Conservation (phyloP, 2,113 vertebrate genomes). For the Gobius niger region DNA sequence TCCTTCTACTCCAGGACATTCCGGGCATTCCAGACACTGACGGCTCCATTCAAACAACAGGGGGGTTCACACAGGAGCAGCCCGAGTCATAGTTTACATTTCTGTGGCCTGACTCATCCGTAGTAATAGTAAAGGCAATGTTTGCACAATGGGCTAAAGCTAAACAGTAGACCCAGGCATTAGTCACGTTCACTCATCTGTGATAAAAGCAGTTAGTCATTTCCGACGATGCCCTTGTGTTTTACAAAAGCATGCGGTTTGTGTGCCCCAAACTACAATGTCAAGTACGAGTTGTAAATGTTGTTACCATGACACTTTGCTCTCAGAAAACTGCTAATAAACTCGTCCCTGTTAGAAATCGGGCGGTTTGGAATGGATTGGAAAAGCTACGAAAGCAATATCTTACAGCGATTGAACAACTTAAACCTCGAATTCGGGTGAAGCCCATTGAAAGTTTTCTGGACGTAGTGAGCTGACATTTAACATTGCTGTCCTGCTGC, state of each 20-base stretch:
- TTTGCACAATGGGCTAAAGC: constrained; percentile 1
- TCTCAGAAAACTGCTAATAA: too few relatives aligned
- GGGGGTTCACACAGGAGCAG: constrained; percentile 19
- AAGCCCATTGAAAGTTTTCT: too few relatives aligned
- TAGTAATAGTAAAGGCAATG: constrained; percentile 23
- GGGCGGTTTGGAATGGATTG: too few relatives aligned
- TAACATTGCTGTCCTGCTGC: too few relatives aligned
- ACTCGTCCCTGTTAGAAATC: too few relatives aligned
- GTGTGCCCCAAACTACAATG: constrained; percentile 4
- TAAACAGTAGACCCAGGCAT: background rate
- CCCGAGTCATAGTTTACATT: constrained; percentile 64
- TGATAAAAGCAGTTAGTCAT: constrained; percentile 2
- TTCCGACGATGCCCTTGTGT: background rate
- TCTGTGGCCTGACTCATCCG: constrained; percentile 63
- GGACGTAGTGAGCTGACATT: too few relatives aligned
- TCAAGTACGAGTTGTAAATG: background rate
- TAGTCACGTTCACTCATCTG: background rate
- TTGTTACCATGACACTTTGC: too few relatives aligned
- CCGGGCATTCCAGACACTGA: constrained; percentile 67
- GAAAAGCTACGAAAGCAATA: too few relatives aligned
- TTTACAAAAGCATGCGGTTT: background rate
- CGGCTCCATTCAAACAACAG: constrained; percentile 53
- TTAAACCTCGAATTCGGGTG: too few relatives aligned
- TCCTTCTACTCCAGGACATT: constrained; percentile 69
- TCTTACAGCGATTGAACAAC: too few relatives aligned